Conservation (phyloP, 2,888 invertebrate species). For the Eupithecia pulchellata region DNA sequence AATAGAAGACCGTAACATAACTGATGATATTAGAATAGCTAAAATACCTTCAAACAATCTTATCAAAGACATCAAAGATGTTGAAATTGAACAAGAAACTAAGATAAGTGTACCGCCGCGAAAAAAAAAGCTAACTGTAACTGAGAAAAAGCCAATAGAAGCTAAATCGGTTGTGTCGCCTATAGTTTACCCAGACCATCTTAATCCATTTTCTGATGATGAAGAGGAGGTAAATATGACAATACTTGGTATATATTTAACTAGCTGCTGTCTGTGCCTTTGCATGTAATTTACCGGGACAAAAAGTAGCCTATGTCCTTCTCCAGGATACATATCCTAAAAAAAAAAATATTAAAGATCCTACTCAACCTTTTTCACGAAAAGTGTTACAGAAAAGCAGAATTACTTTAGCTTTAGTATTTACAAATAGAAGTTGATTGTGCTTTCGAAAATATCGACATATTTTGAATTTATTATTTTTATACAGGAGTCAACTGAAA, state of each 20-base stretch:
- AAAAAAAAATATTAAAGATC: no score
- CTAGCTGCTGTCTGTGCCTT: background rate
- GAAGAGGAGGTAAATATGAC: slow-evolving; percentile 61
- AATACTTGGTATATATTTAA: background rate
- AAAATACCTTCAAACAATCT: slow-evolving; percentile 50
- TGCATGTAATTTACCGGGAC: background rate
- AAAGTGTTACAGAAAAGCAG: no score
- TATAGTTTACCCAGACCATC: slow-evolving; percentile 89
- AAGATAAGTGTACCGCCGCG: slow-evolving; percentile 77
- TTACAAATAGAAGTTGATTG: background rate
- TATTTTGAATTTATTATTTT: slow-evolving; percentile 2
- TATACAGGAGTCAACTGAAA: slow-evolving; percentile 44
- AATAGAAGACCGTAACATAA: slow-evolving; percentile 67
- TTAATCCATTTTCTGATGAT: slow-evolving; percentile 94
- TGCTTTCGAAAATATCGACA: background rate
- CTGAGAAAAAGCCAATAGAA: slow-evolving; percentile 51
- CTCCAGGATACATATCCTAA: no score
- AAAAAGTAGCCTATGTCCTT: background rate
- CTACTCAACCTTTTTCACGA: no score
- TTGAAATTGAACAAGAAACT: slow-evolving; percentile 59
- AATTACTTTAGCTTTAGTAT: background rate
- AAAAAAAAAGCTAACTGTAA: slow-evolving; percentile 66
- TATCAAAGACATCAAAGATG: slow-evolving; percentile 39
- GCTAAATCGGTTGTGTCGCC: slow-evolving; percentile 46
- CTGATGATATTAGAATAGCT: slow-evolving; percentile 75